Evolutionary conservation across 64 coral and sea anemone genomes (phyloP).

Genomic region (Pocillopora damicornis): DNA sequence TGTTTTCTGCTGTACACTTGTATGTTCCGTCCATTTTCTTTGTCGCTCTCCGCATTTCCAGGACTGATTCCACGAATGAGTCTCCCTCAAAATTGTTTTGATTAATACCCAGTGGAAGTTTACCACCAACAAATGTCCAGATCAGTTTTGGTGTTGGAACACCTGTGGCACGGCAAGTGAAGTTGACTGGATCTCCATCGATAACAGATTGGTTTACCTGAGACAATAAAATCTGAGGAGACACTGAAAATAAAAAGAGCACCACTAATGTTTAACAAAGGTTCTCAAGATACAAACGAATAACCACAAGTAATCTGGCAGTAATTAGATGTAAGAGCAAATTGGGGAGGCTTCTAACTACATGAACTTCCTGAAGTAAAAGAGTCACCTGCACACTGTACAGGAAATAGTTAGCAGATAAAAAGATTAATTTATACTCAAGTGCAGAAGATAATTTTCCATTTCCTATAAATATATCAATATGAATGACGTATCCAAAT

Average conservation of each 20-base stretch:
- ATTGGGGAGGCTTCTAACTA: too few species aligned
- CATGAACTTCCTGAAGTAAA: too few species aligned
- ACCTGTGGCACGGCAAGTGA: not conserved
- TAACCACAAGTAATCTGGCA: too few species aligned
- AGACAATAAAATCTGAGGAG: not conserved
- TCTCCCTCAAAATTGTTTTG: not conserved
- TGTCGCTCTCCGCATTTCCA: not conserved
- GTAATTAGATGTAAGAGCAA: too few species aligned
- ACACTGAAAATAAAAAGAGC: not conserved
- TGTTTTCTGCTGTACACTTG: constrained; percentile 5
- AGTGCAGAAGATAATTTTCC: too few species aligned
- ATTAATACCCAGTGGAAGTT: not conserved
- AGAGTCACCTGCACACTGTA: too few species aligned
- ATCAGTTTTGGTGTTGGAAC: not conserved
- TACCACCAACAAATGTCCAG: not conserved
- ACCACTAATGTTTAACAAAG: too few species aligned
- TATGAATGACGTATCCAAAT: too few species aligned
- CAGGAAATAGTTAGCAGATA: too few species aligned
- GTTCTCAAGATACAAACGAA: too few species aligned
- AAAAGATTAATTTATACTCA: too few species aligned
- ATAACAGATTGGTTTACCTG: constrained; percentile 8
- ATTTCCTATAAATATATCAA: too few species aligned
- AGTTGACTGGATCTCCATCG: not conserved
- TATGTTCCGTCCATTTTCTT: constrained; percentile 9
- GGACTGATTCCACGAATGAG: not conserved